phyloP scores from a whole-genome alignment of 30 jellyfish, hydroid and myxozoan genomes.

The Cassiopea andromeda region DNA sequence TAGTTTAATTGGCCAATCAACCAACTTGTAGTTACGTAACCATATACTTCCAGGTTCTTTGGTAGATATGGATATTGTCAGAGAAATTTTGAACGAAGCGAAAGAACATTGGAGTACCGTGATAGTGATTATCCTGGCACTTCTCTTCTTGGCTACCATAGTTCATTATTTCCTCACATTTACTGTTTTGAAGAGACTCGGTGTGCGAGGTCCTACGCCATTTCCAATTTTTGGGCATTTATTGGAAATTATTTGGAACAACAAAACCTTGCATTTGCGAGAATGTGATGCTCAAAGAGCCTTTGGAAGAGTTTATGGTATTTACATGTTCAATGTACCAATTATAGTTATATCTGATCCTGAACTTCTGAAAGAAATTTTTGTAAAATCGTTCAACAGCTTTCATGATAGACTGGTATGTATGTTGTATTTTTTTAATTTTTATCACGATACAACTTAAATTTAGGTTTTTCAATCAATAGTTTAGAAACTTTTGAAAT shows the following conservation, averaged over 20 bases:
- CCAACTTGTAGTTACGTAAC: background rate
- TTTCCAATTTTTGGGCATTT: slow-evolving; percentile 53
- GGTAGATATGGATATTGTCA: slow-evolving; percentile 1
- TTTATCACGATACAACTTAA: too few species aligned
- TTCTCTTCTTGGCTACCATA: background rate
- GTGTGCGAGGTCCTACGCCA: slow-evolving; percentile 67
- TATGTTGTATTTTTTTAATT: too few species aligned
- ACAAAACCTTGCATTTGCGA: background rate
- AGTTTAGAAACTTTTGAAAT: too few species aligned
- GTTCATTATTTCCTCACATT: slow-evolving; percentile 11
- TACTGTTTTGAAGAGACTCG: slow-evolving; percentile 36
- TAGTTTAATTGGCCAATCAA: background rate
- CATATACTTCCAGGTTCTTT: background rate
- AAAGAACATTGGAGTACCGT: slow-evolving; percentile 69
- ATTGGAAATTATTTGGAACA: background rate
- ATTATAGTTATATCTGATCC: slow-evolving; percentile 56
- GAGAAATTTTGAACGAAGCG: slow-evolving; percentile 10
- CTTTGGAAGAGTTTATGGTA: slow-evolving; percentile 57
- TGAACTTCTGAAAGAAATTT: slow-evolving; percentile 34
- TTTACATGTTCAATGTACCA: slow-evolving; percentile 19
- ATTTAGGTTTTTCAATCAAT: too few species aligned
- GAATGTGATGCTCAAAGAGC: slow-evolving; percentile 3
- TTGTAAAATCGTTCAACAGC: slow-evolving; percentile 63
- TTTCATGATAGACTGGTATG: slow-evolving; percentile 79
- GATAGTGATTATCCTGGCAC: slow-evolving; percentile 21